Evolutionary conservation across 2,888 invertebrate species (phyloP).

Genomic region (Amphipoea lucens): DNA sequence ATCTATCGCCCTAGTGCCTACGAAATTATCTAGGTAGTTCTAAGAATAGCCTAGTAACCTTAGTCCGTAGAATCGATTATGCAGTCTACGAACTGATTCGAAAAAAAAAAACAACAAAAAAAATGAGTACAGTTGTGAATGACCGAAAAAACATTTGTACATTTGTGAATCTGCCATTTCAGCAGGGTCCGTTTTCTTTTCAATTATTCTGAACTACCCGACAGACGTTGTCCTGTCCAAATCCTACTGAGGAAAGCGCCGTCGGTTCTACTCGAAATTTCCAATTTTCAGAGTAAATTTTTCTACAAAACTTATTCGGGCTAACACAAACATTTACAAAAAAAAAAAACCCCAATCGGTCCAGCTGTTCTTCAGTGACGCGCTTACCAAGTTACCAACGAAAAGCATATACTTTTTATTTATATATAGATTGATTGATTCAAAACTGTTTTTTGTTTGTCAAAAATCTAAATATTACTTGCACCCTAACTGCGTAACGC

Average conservation of each 20-base stretch:
- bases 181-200: neutral
- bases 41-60: neutral
- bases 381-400: too few species aligned
- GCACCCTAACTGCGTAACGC: neutral
- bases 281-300: neutral
- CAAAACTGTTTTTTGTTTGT: neutral
- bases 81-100: neutral
- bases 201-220: neutral
- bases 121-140: neutral
- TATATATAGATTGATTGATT: neutral
- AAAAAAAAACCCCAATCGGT: neutral
- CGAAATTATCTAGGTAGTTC: neutral
- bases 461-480: neutral
- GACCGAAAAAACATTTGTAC: neutral
- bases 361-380: neutral
- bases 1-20: neutral
- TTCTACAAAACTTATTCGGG: neutral
- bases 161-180: neutral
- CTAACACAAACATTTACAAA: neutral
- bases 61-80: too few species aligned
- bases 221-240: neutral
- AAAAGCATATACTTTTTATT: neutral
- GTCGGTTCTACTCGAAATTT: neutral
- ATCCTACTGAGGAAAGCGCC: neutral
- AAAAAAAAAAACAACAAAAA: neutral